Conservation (phyloP, 1,140 invertebrate genomes). For the Calliopsis andreniformis region DNA sequence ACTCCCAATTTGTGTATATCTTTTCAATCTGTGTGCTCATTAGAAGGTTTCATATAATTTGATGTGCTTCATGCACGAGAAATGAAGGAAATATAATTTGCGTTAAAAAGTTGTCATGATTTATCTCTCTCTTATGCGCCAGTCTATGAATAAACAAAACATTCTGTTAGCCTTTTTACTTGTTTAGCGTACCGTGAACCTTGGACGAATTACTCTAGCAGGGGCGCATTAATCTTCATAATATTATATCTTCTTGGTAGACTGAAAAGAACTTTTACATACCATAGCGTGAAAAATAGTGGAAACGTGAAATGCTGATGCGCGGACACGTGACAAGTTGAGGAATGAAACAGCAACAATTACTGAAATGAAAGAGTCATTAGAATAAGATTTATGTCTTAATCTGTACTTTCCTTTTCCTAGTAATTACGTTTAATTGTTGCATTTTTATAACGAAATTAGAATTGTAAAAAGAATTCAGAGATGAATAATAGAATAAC, state of each 20-base stretch:
- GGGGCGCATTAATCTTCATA: constrained; percentile 64
- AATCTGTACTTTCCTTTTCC: neutral
- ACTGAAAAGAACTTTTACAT: constrained; percentile 29
- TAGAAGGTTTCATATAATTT: neutral
- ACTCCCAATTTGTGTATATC: neutral
- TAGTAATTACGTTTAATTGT: no score
- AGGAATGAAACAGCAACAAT: neutral
- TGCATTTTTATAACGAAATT: neutral
- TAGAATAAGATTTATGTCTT: neutral
- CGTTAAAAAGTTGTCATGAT: constrained; percentile 26
- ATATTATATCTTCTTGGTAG: constrained; percentile 48
- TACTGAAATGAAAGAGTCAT: no score
- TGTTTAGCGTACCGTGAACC: constrained; percentile 34
- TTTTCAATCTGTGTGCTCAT: neutral
- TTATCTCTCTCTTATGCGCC: constrained; percentile 21
- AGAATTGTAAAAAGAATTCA: no score
- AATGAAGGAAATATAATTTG: neutral
- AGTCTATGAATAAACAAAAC: constrained; percentile 17
- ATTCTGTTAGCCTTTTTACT: constrained; percentile 33
- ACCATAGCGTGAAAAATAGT: neutral
- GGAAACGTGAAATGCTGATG: neutral
- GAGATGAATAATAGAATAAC: no score
- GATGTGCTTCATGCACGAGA: neutral
- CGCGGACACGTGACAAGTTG: neutral
- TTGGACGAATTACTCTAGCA: constrained; percentile 37